Evolutionary conservation across 1,140 invertebrate genomes (phyloP).

Genomic region (Lasioglossum baleicum): DNA sequence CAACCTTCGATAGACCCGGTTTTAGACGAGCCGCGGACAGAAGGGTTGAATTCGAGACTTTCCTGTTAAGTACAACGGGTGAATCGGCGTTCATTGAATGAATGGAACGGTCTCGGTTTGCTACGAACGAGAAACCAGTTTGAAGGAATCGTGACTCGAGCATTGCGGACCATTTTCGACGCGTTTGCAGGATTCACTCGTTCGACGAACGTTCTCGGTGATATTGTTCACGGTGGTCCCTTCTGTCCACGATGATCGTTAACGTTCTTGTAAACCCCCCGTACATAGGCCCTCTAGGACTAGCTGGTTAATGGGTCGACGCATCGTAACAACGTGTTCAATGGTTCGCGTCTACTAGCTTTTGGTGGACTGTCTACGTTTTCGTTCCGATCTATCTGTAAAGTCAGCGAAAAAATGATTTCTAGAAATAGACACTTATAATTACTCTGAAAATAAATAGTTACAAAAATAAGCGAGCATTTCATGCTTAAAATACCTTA

Average conservation of each 20-base stretch:
- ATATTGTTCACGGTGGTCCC: not conserved
- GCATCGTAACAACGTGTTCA: constrained; percentile 4
- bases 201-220: not conserved
- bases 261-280: not conserved
- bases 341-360: constrained; percentile 21
- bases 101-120: too few relatives aligned
- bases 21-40: too few relatives aligned
- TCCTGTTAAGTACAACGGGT: too few relatives aligned
- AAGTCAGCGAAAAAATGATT: constrained; percentile 50
- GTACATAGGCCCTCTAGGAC: not conserved
- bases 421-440: constrained; percentile 63
- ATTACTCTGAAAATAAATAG: constrained; percentile 77
- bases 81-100: too few relatives aligned
- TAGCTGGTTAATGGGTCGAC: not conserved
- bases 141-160: too few relatives aligned
- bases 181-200: not conserved
- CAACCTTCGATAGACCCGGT: too few relatives aligned
- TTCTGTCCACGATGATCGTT: not conserved
- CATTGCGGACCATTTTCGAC: too few relatives aligned
- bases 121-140: too few relatives aligned
- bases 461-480: constrained; percentile 79
- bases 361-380: constrained; percentile 30
- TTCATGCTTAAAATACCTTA: constrained; percentile 75
- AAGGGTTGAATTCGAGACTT: too few relatives aligned
- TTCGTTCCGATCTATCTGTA: constrained; percentile 18